phyloP scores from a whole-genome alignment of 2,888 invertebrate genomes.

The Eupithecia tripunctaria region DNA sequence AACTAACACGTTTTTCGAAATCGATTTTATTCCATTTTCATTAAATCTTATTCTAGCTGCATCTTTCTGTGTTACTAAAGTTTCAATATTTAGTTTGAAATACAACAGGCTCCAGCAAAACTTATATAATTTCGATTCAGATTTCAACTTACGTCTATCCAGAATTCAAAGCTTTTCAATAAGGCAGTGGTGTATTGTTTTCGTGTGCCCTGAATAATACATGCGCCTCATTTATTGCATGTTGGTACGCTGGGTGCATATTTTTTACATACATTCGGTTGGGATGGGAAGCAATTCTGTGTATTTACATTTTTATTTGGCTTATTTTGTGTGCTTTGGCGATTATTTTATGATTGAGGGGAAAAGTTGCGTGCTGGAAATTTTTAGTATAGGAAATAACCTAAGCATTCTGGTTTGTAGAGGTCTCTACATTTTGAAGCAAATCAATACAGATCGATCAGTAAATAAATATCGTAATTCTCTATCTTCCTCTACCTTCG shows the following conservation, averaged over 20 bases:
- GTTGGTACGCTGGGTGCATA: conserved; percentile 73
- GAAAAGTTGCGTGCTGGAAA: conserved; percentile 26
- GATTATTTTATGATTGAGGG: conserved; percentile 36
- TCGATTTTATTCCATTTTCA: no score
- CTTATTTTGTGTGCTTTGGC: conserved; percentile 47
- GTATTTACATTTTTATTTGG: conserved; percentile 73
- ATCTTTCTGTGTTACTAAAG: no score
- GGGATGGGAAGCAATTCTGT: conserved; percentile 55
- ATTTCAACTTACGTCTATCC: conserved; percentile 44
- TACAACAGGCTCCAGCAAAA: not conserved
- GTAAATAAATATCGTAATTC: no score
- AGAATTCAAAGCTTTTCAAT: conserved; percentile 60
- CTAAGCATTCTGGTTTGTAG: not conserved
- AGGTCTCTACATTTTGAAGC: no score
- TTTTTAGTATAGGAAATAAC: conserved; percentile 6
- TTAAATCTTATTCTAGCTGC: no score
- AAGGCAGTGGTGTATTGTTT: conserved; percentile 72
- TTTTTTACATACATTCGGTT: conserved; percentile 70
- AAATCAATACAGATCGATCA: no score
- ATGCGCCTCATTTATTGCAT: conserved; percentile 70
- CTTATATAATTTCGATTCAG: conserved; percentile 38
- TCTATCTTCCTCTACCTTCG: no score
- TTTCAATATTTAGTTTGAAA: not conserved
- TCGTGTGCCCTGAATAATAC: conserved; percentile 75
- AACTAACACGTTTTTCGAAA: no score